Conservation (phyloP, 2,888 invertebrate species). For the Pristionchus entomophagus region DNA sequence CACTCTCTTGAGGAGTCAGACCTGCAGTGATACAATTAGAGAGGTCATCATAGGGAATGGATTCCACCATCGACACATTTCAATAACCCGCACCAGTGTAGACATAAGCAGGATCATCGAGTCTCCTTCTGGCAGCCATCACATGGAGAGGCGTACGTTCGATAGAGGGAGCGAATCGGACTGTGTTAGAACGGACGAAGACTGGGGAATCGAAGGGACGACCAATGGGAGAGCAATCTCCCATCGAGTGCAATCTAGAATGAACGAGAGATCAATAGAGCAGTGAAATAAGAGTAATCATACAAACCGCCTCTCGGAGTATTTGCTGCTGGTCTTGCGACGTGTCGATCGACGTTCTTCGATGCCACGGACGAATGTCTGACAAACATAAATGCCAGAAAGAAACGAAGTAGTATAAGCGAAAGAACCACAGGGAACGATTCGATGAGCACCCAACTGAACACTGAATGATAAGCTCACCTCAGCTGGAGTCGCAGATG, state of each 20-base stretch:
- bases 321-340: neutral
- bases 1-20: neutral
- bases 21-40: neutral
- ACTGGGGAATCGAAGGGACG: neutral
- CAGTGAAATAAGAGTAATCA: no score
- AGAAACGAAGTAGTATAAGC: no score
- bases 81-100: conserved; percentile 2
- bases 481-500: conserved; percentile 24
- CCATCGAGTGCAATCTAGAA: neutral
- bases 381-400: neutral
- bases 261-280: neutral
- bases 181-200: neutral
- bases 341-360: conserved; percentile 16
- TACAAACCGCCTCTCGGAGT: neutral
- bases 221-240: neutral
- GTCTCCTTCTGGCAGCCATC: conserved; percentile 13
- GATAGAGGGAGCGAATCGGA: neutral
- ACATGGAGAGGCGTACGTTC: conserved; percentile 7
- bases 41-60: no score
- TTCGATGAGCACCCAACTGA: no score
- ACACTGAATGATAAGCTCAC: neutral
- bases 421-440: neutral
- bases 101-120: conserved; percentile 27
- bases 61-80: no score
- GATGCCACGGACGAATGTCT: conserved; percentile 25